Conservation (phyloP, 2,797 vertebrate species). For the Chaenodraco wilsoni region DNA sequence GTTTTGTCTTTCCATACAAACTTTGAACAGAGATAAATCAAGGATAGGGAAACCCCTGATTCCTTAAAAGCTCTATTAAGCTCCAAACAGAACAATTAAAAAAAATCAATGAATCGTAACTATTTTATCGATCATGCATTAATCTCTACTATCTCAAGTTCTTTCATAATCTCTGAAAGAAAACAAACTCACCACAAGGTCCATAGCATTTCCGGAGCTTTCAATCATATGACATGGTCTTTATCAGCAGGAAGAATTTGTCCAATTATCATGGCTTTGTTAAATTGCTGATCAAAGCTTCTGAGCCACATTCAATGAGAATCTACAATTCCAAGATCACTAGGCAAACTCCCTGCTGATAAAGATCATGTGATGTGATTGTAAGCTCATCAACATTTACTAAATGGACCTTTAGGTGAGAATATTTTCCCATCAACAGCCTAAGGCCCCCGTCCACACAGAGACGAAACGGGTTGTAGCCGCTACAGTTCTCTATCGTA, state of each 20-base stretch:
- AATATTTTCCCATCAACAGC: not conserved
- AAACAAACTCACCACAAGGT: not conserved
- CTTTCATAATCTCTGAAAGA: not conserved
- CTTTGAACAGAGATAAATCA: not conserved
- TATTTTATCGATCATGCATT: not conserved
- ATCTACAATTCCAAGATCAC: not conserved
- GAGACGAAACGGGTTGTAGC: too few relatives aligned
- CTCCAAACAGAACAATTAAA: not conserved
- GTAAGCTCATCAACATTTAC: not conserved
- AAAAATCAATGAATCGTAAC: not conserved
- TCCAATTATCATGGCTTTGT: not conserved
- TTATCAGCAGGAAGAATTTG: not conserved
- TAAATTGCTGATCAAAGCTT: not conserved
- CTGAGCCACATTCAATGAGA: not conserved
- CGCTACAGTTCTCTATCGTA: too few relatives aligned
- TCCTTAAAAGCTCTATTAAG: not conserved
- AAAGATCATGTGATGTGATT: not conserved
- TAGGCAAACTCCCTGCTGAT: not conserved
- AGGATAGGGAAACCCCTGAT: not conserved
- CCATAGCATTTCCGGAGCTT: not conserved
- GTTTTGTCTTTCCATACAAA: not conserved
- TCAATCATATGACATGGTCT: not conserved
- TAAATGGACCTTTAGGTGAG: not conserved
- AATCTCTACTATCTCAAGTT: not conserved
- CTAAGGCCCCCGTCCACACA: too few relatives aligned